Base-by-base conservation (phyloP, 2,888 invertebrate genomes). In the Philaethria dido region DNA sequence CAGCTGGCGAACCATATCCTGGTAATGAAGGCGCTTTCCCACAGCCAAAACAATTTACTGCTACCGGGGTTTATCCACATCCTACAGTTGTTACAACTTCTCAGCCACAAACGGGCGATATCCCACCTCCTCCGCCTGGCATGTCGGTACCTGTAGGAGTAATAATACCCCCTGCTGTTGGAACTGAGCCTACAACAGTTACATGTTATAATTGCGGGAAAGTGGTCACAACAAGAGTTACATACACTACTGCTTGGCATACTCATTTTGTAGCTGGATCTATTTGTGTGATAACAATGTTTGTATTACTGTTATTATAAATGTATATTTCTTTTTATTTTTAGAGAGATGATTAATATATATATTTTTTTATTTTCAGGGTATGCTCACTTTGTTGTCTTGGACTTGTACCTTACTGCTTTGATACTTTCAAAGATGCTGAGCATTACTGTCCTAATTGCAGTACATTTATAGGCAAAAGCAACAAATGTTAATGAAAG, bases 391-490 rank as follows among this genome's bases (percentile, higher is more conserved):
- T 92, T 60, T 92, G 92, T 85, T 92, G 92, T 77, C 80, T 92
- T 61, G 92, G 92, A 20, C 81, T 92, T 67, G 80, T 92, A 68
- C 92, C 92, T 44, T 92, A 92, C 79, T 92, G 92, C 82, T 92
- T 92, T 62, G 92, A 92, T 72, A 86, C 91, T 70, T 92, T 92
- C 78, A 92, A 92, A 75, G 92, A 92, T 83, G 92, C 92, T 13
- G 92, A 92, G 72, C 92, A 92, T 75, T 92, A 92, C 72, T 92
- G 92, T 70, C 92, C 92, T 55, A 90, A 91, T 75, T 92, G 92
- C 82, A 92, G 90, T 78, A 85, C 87, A 69, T 92, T 90, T 72
- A 86, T 92, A 76, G 92, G 92, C 42, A 92, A 92, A 84, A 86
- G 83, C 74, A 88, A 82, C 77, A 92, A 90, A 76, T 92, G 91